Evolutionary conservation across 2,888 invertebrate genomes (phyloP), one percentile per base, ranked within the genome.

Genomic region (Panorpa germanica): DNA sequence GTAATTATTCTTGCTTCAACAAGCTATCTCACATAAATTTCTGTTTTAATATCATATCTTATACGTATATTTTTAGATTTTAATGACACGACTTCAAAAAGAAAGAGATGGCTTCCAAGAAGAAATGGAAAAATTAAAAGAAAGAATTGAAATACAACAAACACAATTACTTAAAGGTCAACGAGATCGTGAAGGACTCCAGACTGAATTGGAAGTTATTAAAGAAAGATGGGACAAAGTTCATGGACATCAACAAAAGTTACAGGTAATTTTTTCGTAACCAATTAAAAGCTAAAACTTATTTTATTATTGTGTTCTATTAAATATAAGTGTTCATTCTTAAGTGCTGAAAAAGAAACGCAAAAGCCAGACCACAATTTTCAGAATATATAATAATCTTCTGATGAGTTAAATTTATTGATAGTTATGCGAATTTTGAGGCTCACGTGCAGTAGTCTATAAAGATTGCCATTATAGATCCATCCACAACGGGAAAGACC

Each of bases 191-290:
- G 85, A 90, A 46, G 80, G 76, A 37, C 67, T 80, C 35, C 71
- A 78, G 41, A 77, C 82, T 1, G 90, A 90, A 55, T 58, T 83
- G 38, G 86, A 88, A 32, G 70, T 88, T 25, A 61, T 85, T 7
- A 73, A 86, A 47, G 88, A 90, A 41, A 59, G 85, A 48, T 78
- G 83, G 69, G 88, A 88, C 49, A 88, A 88, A 48, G 70, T 77
- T 9, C 82, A 83, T 49, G 65, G 69, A 42, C 66, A 74, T 43
- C 80, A 83, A 42, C 82, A 83, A 53, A 85, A 85, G 53, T 55
- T 82, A 25, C 78, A 81, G 57, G 77, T 77, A 48, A 51, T 45
- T 40, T 10, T 9, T 16, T n/a, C n/a, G n/a, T n/a, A n/a, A 9
- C 10, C 6, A 11, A 17, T 2, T 28, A 10, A 4, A 8, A 10